Conservation (phyloP, 2,113 vertebrate genomes). For the Bombycilla garrulus region DNA sequence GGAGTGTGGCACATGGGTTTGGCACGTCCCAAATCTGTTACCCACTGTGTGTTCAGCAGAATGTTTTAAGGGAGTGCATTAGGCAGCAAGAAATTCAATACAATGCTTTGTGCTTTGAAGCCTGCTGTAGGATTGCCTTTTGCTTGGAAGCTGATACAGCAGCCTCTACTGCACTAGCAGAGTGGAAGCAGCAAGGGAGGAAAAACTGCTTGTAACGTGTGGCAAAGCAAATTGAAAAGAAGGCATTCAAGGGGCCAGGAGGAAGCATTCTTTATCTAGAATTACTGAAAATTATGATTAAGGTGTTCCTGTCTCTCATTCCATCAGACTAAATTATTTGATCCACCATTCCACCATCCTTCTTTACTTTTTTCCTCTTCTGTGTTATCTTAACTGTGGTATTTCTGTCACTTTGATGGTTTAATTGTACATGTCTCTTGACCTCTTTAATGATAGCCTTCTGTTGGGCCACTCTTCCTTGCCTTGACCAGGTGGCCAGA, state of each 20-base stretch:
- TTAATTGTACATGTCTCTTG: slow-evolving; percentile 8
- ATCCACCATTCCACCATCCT: background rate
- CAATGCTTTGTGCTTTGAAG: background rate
- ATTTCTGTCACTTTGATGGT: background rate
- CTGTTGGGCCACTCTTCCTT: background rate
- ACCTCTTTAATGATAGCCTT: slow-evolving; percentile 15
- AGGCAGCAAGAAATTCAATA: background rate
- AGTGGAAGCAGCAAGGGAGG: background rate
- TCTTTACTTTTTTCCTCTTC: background rate
- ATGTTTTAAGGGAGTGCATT: background rate
- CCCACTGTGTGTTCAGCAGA: background rate
- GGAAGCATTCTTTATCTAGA: background rate
- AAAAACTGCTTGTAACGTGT: background rate
- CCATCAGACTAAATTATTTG: background rate
- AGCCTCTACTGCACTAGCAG: background rate
- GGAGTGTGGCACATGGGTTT: background rate
- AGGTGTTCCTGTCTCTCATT: background rate
- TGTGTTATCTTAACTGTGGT: slow-evolving; percentile 12
- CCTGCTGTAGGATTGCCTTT: background rate
- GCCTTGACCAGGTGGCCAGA: background rate
- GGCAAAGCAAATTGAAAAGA: background rate
- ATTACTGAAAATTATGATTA: background rate
- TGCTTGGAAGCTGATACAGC: background rate
- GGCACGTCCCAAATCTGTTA: background rate
- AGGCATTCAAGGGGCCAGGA: background rate